Percentiles rank a stretch among this genome's conserved stretches.
phyloP scores from a whole-genome alignment of 1,140 invertebrate species.

The Brachionus paranguensis region DNA sequence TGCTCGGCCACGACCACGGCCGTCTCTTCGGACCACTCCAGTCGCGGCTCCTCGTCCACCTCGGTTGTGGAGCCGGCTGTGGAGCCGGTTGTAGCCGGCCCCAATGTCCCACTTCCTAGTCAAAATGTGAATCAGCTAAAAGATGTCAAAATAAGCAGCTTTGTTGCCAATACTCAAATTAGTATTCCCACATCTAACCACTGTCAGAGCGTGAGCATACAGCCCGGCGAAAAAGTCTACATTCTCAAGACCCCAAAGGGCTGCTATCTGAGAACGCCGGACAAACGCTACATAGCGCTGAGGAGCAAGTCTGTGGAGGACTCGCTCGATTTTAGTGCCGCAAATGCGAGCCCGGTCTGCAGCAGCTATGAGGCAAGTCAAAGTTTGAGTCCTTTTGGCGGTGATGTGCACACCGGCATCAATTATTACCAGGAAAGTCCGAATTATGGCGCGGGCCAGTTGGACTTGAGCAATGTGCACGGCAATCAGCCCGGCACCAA shows the following conservation, averaged over 20 bases:
- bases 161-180: conserved; percentile 19
- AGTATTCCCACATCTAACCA: conserved; percentile 8
- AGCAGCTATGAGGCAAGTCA: not conserved
- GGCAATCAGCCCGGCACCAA: not conserved
- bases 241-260: conserved; percentile 88
- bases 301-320: conserved; percentile 15
- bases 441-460: not conserved
- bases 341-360: not conserved
- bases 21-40: not conserved
- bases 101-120: not conserved
- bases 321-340: not conserved
- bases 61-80: not conserved
- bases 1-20: not conserved
- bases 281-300: conserved; percentile 47
- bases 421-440: not conserved
- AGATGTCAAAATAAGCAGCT: conserved; percentile 31
- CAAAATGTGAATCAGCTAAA: conserved; percentile 8
- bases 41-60: not conserved
- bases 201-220: conserved; percentile 59
- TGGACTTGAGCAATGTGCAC: not conserved
- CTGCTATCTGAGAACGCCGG: conserved; percentile 86
- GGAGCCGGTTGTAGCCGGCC: not conserved
- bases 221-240: conserved; percentile 84
- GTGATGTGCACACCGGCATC: not conserved
- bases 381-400: not conserved